These are phyloP conservation scores for Micrasema longulum DNA, from an alignment of 1,140 invertebrate genomes.

Conservation along the genomic window DNA sequence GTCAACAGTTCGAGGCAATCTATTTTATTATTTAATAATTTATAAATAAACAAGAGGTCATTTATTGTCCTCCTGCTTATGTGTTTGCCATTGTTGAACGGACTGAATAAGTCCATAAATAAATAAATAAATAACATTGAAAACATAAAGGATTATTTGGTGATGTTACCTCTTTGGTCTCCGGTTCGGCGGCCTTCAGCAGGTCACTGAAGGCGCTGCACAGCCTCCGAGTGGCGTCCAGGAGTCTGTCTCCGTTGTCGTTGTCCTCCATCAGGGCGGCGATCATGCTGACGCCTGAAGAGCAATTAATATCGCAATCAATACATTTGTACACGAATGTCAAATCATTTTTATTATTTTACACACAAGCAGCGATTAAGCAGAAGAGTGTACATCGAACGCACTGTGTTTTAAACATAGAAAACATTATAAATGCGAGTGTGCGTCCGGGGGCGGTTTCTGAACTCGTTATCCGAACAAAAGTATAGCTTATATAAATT, in stretches of 20 bases:
- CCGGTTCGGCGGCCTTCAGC: constrained; percentile 93
- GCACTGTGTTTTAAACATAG: too few species aligned
- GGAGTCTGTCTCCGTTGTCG: constrained; percentile 83
- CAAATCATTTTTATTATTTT: too few species aligned
- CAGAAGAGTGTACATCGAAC: too few species aligned
- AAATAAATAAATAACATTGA: background rate
- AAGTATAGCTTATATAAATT: too few species aligned
- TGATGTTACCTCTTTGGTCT: constrained; percentile 82
- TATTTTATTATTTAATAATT: constrained; percentile 12
- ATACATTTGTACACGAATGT: background rate
- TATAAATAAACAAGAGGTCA: background rate
- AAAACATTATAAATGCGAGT: too few species aligned
- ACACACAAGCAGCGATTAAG: too few species aligned
- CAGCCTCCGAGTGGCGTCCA: constrained; percentile 92
- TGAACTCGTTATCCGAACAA: too few species aligned
- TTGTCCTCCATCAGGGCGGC: constrained; percentile 92
- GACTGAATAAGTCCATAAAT: too few species aligned
- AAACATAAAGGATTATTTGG: background rate
- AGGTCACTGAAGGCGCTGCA: constrained; percentile 96
- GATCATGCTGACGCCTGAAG: constrained; percentile 85
- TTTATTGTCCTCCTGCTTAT: too few species aligned
- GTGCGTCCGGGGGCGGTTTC: too few species aligned
- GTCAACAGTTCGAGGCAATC: too few species aligned
- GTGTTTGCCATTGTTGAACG: too few species aligned
- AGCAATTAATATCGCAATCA: background rate